Evolutionary conservation across 1,140 invertebrate species (phyloP).

Genomic region (Zophobas atratus): DNA sequence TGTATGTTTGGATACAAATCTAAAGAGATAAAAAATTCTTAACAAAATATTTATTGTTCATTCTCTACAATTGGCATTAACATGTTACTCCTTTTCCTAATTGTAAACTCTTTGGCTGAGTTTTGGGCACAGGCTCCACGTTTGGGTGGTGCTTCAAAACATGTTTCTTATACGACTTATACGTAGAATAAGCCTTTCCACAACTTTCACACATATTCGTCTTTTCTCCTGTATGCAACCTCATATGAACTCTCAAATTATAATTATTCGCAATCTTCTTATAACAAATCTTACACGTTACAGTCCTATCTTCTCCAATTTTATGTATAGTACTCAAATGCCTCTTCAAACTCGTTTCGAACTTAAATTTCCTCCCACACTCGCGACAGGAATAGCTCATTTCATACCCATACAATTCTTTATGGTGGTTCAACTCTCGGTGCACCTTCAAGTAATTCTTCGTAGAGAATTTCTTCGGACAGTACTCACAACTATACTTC

Average conservation of each 20-base stretch:
- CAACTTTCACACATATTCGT: conserved; percentile 85
- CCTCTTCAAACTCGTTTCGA: conserved; percentile 58
- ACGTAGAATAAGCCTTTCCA: conserved; percentile 74
- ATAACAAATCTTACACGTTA: conserved; percentile 59
- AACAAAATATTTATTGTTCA: not conserved
- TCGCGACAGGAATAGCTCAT: conserved; percentile 57
- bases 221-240: conserved; percentile 85
- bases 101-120: conserved; percentile 13
- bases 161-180: conserved; percentile 44
- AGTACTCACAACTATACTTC: conserved; percentile 68
- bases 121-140: not conserved
- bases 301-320: conserved; percentile 57
- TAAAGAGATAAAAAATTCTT: too few relatives aligned
- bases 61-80: not conserved
- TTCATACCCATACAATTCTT: conserved; percentile 55
- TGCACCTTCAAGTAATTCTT: conserved; percentile 66
- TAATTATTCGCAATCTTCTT: conserved; percentile 61
- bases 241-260: conserved; percentile 77
- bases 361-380: conserved; percentile 61
- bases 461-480: conserved; percentile 68
- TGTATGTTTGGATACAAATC: too few relatives aligned
- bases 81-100: too few relatives aligned
- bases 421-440: conserved; percentile 61
- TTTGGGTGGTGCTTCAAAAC: conserved; percentile 30
- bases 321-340: conserved; percentile 60